Percentiles rank a stretch among this genome's conserved stretches.
Evolutionary conservation across 2,888 invertebrate genomes (phyloP).

Genomic region (Prenolepis imparis): DNA sequence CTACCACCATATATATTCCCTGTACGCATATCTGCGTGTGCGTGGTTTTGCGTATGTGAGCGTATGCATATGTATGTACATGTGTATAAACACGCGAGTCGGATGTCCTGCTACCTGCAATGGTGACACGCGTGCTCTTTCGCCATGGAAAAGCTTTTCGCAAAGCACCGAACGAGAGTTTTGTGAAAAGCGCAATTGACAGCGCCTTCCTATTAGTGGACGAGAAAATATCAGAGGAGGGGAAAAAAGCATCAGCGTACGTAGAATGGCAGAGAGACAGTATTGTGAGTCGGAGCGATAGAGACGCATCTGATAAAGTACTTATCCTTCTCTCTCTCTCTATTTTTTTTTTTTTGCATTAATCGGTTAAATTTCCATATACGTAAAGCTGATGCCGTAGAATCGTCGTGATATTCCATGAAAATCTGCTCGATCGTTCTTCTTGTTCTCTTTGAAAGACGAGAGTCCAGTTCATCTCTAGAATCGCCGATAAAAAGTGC

Average conservation of each 20-base stretch:
- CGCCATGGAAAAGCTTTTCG: slow-evolving; percentile 67
- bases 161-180: slow-evolving; percentile 72
- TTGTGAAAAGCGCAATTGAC: slow-evolving; percentile 82
- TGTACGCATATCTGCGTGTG: slow-evolving; percentile 15
- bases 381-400: slow-evolving; percentile 47
- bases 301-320: slow-evolving; percentile 57
- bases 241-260: slow-evolving; percentile 57
- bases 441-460: slow-evolving; percentile 69
- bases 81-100: background rate
- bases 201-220: slow-evolving; percentile 77
- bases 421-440: slow-evolving; percentile 68
- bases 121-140: slow-evolving; percentile 59
- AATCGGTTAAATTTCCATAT: slow-evolving; percentile 72
- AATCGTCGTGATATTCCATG: slow-evolving; percentile 63
- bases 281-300: slow-evolving; percentile 36
- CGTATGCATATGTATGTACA: background rate
- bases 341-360: slow-evolving; percentile 46
- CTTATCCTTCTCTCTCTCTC: slow-evolving; percentile 13
- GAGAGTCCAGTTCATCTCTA: slow-evolving; percentile 54
- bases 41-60: background rate
- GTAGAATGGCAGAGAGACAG: slow-evolving; percentile 11
- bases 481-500: slow-evolving; percentile 58
- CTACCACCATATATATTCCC: background rate
- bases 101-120: slow-evolving; percentile 8
- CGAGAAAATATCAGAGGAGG: slow-evolving; percentile 74